Evolutionary conservation across 2,113 vertebrate species (phyloP).

Genomic region (Xenus cinereus): DNA sequence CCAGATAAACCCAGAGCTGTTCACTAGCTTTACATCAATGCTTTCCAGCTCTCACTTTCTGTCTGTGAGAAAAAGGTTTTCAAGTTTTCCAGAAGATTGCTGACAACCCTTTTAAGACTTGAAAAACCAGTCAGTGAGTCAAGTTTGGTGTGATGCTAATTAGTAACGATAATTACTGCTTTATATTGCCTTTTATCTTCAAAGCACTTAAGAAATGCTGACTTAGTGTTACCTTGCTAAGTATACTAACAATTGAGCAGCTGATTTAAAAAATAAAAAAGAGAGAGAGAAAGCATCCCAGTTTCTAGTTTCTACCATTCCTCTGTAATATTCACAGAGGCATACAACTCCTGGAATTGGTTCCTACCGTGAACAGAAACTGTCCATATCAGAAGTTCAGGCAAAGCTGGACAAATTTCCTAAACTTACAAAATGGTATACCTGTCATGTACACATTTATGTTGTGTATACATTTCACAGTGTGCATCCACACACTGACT

Average conservation of each 20-base stretch:
- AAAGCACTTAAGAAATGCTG: slow-evolving; percentile 38
- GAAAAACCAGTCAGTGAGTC: slow-evolving; percentile 54
- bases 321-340: background rate
- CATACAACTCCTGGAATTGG: background rate
- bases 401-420: background rate
- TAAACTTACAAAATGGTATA: background rate
- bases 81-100: background rate
- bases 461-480: background rate
- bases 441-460: background rate
- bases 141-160: slow-evolving; percentile 21
- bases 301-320: background rate
- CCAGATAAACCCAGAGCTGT: background rate
- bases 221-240: background rate
- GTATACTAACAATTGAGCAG: background rate
- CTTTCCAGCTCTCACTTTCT: background rate
- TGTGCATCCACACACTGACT: background rate
- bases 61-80: background rate
- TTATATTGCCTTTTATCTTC: slow-evolving; percentile 36
- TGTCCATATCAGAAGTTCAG: background rate
- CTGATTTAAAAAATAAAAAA: background rate
- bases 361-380: background rate
- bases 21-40: background rate
- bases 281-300: background rate
- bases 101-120: slow-evolving; percentile 29
- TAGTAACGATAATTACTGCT: slow-evolving; percentile 23